Percentiles rank a stretch among this genome's conserved stretches.
phyloP scores from a whole-genome alignment of 2,888 invertebrate species.

The Suillia variegata region DNA sequence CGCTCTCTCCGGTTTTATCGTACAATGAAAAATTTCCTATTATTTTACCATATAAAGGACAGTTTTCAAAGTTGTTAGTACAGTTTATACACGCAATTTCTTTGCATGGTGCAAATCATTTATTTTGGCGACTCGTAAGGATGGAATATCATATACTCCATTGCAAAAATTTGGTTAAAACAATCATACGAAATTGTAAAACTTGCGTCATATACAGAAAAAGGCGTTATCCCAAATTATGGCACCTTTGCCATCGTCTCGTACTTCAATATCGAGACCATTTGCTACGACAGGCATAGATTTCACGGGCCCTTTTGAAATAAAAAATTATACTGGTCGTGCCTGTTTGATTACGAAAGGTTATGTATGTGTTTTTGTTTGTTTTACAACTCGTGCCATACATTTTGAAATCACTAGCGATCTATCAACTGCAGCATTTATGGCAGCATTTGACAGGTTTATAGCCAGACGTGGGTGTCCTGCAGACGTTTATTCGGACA shows the following conservation, averaged over 20 bases:
- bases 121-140: not conserved
- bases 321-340: conserved; percentile 13
- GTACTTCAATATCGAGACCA: not conserved
- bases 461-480: conserved; percentile 20
- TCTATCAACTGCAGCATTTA: conserved; percentile 21
- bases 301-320: not conserved
- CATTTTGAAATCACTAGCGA: conserved; percentile 19
- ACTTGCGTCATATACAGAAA: not conserved
- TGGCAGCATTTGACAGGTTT: conserved; percentile 22
- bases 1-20: not conserved
- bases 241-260: not conserved
- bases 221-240: not conserved
- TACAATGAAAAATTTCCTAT: not conserved
- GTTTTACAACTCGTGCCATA: conserved; percentile 19
- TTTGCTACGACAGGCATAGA: not conserved
- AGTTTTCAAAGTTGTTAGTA: not conserved
- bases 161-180: conserved; percentile 2
- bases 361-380: conserved; percentile 8
- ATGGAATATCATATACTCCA: not conserved
- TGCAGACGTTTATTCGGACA: conserved; percentile 19
- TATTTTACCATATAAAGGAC: not conserved
- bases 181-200: conserved; percentile 6
- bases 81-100: not conserved
- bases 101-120: conserved; percentile 7
- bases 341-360: conserved; percentile 10